phyloP scores from a whole-genome alignment of 64 coral and sea anemone genomes.

The Dendrophyllia cribrosa region DNA sequence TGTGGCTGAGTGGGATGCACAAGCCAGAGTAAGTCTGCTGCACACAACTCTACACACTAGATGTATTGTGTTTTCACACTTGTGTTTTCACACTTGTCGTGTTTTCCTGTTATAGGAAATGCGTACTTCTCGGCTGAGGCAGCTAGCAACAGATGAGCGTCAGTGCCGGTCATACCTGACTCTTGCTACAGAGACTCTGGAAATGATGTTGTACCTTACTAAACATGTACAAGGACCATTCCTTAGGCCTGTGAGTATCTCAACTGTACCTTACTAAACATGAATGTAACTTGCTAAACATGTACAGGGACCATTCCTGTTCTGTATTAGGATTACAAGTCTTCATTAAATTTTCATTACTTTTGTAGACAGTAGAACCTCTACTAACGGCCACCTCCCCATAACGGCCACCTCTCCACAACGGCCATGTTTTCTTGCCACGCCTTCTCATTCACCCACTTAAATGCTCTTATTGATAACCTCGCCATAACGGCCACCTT shows the following conservation, averaged over 20 bases:
- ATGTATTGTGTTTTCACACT: not conserved
- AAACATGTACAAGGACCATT: constrained; percentile 85
- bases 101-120: constrained; percentile 56
- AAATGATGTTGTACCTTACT: constrained; percentile 98
- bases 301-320: constrained; percentile 53
- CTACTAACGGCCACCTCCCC: no score
- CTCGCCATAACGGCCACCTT: no score
- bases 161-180: constrained; percentile 97
- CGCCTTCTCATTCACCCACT: no score
- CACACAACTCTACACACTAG: not conserved
- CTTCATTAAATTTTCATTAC: no score
- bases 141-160: constrained; percentile 88
- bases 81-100: not conserved
- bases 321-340: not conserved
- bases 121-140: constrained; percentile 87
- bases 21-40: constrained; percentile 71
- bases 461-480: no score
- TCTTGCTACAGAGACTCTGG: constrained; percentile 90
- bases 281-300: constrained; percentile 31
- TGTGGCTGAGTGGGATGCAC: constrained; percentile 82
- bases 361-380: not conserved
- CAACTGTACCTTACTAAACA: constrained; percentile 57
- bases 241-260: constrained; percentile 85
- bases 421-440: no score
- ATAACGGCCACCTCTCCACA: no score